phyloP scores from a whole-genome alignment of 2,797 vertebrate species.

The Tokudaia muenninki region DNA sequence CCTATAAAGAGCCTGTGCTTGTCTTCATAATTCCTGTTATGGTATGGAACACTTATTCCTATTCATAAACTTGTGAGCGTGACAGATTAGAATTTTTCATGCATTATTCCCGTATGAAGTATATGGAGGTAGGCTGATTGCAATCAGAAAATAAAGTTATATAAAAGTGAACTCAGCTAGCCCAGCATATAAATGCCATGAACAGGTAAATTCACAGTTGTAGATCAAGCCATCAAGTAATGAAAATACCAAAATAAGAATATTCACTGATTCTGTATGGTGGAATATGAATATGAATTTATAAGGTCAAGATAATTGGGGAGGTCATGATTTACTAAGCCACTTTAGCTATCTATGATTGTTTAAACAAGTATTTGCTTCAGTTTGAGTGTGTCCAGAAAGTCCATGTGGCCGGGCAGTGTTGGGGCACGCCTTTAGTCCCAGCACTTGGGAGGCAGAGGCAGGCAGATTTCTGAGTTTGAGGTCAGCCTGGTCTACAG shows the following conservation, averaged over 20 bases:
- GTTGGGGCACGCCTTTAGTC: too few species aligned
- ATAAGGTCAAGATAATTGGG: background rate
- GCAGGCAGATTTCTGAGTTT: too few species aligned
- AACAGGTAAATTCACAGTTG: background rate
- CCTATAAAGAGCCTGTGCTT: background rate
- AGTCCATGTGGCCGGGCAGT: background rate
- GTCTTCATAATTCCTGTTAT: constrained; percentile 27
- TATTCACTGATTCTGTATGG: background rate
- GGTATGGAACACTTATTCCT: constrained; percentile 41
- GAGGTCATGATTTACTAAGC: constrained; percentile 9
- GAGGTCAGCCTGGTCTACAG: too few species aligned
- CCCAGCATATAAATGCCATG: background rate
- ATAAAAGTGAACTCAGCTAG: background rate
- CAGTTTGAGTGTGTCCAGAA: background rate
- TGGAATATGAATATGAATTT: background rate
- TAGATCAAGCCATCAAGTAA: constrained; percentile 35
- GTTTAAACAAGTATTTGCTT: background rate
- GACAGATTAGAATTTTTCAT: constrained; percentile 24
- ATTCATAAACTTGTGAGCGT: background rate
- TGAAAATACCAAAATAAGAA: constrained; percentile 55
- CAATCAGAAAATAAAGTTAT: constrained; percentile 28
- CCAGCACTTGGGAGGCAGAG: too few species aligned
- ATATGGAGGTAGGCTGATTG: background rate
- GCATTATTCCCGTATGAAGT: background rate
- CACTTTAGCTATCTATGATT: constrained; percentile 5